These are phyloP conservation scores for Rhinopomastus cyanomelas DNA, from an alignment of 2,113 vertebrate species.

Conservation along the genomic window DNA sequence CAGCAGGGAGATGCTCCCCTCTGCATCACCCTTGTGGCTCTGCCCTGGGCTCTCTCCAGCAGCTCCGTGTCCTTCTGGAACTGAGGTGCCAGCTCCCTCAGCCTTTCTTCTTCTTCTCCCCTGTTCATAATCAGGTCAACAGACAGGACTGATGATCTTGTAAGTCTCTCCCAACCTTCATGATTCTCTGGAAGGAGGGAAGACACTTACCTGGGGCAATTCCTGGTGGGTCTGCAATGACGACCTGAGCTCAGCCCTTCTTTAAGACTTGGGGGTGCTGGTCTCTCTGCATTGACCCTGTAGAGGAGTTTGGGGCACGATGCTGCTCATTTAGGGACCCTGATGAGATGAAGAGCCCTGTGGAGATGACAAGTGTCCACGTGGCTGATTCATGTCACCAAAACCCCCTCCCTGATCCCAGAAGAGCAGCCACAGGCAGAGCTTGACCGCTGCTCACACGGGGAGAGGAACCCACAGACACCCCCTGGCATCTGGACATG, in stretches of 20 bases:
- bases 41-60: too few relatives aligned
- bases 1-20: too few relatives aligned
- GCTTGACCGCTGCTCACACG: neutral
- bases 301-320: neutral
- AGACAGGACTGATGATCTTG: too few relatives aligned
- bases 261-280: neutral
- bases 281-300: neutral
- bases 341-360: neutral
- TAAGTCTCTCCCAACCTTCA: too few relatives aligned
- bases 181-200: neutral
- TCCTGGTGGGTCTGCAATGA: neutral
- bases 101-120: too few relatives aligned
- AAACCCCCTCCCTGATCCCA: neutral
- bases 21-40: too few relatives aligned
- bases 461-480: neutral
- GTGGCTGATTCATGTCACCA: accelerated
- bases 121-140: too few relatives aligned
- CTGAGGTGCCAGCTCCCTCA: too few relatives aligned
- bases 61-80: too few relatives aligned
- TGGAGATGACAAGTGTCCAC: neutral
- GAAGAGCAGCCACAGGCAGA: neutral
- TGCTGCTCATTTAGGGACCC: neutral
- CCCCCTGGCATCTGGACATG: neutral
- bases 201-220: accelerated
- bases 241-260: neutral